phyloP scores from a whole-genome alignment of 2,113 vertebrate genomes.

The Paedocypris sp. region DNA sequence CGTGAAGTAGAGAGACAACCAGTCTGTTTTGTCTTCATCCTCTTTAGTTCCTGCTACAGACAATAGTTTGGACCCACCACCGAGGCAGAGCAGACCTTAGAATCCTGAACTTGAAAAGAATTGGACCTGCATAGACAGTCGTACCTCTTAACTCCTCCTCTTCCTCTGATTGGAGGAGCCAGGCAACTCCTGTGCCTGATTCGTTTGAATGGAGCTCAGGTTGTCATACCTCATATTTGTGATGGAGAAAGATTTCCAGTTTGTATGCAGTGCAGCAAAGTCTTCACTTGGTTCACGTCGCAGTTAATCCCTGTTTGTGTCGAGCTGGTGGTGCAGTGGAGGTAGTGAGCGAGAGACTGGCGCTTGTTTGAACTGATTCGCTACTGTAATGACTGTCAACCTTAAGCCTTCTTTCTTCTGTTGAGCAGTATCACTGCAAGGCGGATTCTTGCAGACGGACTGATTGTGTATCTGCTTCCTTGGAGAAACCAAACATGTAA shows the following conservation, averaged over 20 bases:
- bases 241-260: conserved; percentile 28
- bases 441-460: conserved; percentile 1
- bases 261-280: conserved; percentile 33
- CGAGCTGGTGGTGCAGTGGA: conserved; percentile 12
- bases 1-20: conserved; percentile 2
- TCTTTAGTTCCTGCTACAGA: conserved; percentile 11
- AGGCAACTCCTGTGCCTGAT: conserved; percentile 22
- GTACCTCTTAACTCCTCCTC: conserved; percentile 21
- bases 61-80: conserved; percentile 9
- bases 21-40: neutral
- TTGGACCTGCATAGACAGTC: conserved; percentile 21
- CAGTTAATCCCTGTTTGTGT: conserved; percentile 4
- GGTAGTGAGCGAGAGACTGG: neutral
- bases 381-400: conserved; percentile 6
- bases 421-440: neutral
- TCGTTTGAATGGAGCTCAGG: conserved; percentile 33
- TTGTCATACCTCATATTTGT: conserved; percentile 38
- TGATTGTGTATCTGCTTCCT: conserved; percentile 4
- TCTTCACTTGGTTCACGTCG: conserved; percentile 19
- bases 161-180: conserved; percentile 15
- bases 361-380: neutral
- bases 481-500: conserved; percentile 7
- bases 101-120: conserved; percentile 22
- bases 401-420: conserved; percentile 14
- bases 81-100: conserved; percentile 12